Evolutionary conservation across 2,113 vertebrate genomes (phyloP), one percentile per base, ranked within the genome.

Genomic region (Thamnophis sirtalis): DNA sequence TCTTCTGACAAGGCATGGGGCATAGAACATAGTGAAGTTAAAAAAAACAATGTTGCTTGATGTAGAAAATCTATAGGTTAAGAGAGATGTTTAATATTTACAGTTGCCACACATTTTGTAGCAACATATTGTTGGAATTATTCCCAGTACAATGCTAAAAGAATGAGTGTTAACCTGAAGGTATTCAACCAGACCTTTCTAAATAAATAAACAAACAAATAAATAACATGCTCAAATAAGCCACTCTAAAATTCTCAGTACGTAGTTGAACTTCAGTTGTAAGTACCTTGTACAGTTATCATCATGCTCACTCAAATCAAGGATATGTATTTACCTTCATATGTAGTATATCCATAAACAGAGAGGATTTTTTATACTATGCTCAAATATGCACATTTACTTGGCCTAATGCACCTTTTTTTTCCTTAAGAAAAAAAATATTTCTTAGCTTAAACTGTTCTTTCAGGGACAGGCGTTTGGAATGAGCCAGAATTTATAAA

Each of bases 61-160:
- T 24, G 19, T 92, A 60, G 28, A 60, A 24, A 33, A 50, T 89
- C 53, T 26, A 68, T 3, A 10, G 87, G 63, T 13, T 89, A 92
- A 60, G 48, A 89, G 21, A 89, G 4, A 11, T 92, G 22, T 90
- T 50, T 60, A 86, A 21, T 91, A 22, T 51, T 53, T 53, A 53
- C 10, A 53, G 0, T 88, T 93, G 90, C 48, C 86, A 85, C 56
- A 43, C 86, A 88, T 84, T 84, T 88, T 50, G 88, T 43, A 80
- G 8, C 38, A 90, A 58, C 58, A 84, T 84, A 56, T 86, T 54
- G 84, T n/a, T 92, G 91, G 87, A 89, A 85, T 17, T 26, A 54
- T 85, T 92, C 54, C 73, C 73, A 89, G 91, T 9, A 51, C 91
- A 89, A 73, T 89, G 48, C 55, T 51, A 92, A 89, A 73, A 89